Conservation (phyloP, 92 coral and sea anemone species). For the Ricordea florida region DNA sequence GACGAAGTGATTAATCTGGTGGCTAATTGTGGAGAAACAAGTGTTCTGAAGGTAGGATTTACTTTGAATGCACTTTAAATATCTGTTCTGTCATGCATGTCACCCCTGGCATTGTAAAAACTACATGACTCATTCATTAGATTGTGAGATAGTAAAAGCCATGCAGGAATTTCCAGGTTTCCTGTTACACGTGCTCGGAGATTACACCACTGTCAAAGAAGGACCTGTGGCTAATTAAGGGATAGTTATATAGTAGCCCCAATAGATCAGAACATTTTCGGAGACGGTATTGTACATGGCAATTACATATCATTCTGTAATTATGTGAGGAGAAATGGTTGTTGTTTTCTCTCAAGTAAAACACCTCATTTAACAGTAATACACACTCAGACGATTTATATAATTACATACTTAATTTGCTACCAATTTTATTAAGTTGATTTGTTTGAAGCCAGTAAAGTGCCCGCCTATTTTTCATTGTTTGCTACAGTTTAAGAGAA, state of each 20-base stretch:
- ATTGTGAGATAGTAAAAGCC: background rate
- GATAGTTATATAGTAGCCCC: too few species aligned
- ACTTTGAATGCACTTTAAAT: background rate
- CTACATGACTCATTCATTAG: background rate
- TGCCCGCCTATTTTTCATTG: background rate
- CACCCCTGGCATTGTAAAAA: conserved; percentile 8
- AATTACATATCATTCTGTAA: too few species aligned
- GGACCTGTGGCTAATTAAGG: background rate
- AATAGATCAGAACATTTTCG: too few species aligned
- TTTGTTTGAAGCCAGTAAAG: conserved; percentile 8
- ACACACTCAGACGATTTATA: background rate
- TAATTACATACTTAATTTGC: background rate
- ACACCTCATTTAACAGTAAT: background rate
- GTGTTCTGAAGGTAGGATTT: conserved; percentile 50
- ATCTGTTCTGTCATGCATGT: background rate
- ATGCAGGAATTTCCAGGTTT: background rate
- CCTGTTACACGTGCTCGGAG: background rate
- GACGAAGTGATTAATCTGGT: conserved; percentile 53
- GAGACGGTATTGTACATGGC: too few species aligned
- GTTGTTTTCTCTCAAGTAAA: background rate
- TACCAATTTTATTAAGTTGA: background rate
- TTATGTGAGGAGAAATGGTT: too few species aligned
- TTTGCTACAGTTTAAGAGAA: background rate
- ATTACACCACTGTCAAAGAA: background rate
- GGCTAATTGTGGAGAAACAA: conserved; percentile 62